A percentile compares a stretch with the other conserved stretches of the same genome.
These are phyloP conservation scores for Drosophila pseudotakahashii DNA, from an alignment of 2,888 invertebrate species.

Conservation along the genomic window DNA sequence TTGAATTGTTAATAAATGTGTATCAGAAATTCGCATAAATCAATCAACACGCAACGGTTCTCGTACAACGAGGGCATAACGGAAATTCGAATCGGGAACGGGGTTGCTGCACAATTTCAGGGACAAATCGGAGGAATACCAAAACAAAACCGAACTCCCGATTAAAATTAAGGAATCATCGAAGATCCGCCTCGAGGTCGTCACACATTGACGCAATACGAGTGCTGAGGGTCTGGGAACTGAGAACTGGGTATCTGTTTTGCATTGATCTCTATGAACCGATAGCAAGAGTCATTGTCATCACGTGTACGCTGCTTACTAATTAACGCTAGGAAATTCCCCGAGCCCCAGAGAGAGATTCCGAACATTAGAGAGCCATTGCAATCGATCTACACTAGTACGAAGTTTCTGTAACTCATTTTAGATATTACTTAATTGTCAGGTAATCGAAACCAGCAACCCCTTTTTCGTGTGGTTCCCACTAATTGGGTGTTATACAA, in stretches of 20 bases:
- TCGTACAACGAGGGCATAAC: constrained; percentile 49
- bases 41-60: constrained; percentile 46
- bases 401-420: not conserved
- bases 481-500: not conserved
- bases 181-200: constrained; percentile 25
- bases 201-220: constrained; percentile 8
- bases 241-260: constrained; percentile 13
- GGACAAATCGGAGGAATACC: constrained; percentile 52
- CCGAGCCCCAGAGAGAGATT: constrained; percentile 15
- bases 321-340: constrained; percentile 66
- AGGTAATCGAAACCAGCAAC: not conserved
- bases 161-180: constrained; percentile 1
- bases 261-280: constrained; percentile 63
- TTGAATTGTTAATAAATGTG: constrained; percentile 75
- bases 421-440: constrained; percentile 21
- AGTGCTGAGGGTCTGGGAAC: constrained; percentile 6
- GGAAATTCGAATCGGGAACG: constrained; percentile 55
- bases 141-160: constrained; percentile 16
- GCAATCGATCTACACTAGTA: not conserved
- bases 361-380: not conserved
- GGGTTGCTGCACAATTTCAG: constrained; percentile 78
- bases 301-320: constrained; percentile 64
- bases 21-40: constrained; percentile 54
- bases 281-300: constrained; percentile 64
- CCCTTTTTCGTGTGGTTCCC: constrained; percentile 7